Percentiles rank a stretch among this genome's conserved stretches.
Conservation (phyloP, 2,113 vertebrate species). For the Passer domesticus region DNA sequence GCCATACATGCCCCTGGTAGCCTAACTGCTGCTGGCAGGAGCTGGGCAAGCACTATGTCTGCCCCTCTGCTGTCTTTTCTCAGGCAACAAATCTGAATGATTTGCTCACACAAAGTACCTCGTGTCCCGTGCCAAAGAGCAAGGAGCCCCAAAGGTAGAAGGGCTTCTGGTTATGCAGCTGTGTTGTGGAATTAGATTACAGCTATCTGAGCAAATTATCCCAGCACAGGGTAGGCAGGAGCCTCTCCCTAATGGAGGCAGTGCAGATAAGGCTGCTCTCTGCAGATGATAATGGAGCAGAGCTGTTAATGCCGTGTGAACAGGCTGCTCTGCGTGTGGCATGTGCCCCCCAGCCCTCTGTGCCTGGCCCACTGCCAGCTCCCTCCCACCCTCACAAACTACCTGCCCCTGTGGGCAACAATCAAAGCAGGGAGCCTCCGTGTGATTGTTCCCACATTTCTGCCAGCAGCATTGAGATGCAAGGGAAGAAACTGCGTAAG, state of each 20-base stretch:
- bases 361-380: not conserved
- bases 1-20: not conserved
- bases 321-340: slow-evolving; percentile 14
- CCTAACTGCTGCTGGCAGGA: slow-evolving; percentile 20
- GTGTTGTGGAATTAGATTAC: slow-evolving; percentile 72
- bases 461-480: not conserved
- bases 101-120: slow-evolving; percentile 47
- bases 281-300: slow-evolving; percentile 29
- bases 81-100: slow-evolving; percentile 57
- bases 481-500: not conserved
- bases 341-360: not conserved
- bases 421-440: not conserved
- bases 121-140: slow-evolving; percentile 45
- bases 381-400: not conserved
- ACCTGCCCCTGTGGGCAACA: not conserved
- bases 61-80: slow-evolving; percentile 49
- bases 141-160: slow-evolving; percentile 66
- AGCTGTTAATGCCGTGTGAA: slow-evolving; percentile 59
- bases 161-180: slow-evolving; percentile 71
- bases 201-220: slow-evolving; percentile 72
- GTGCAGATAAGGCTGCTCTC: slow-evolving; percentile 59
- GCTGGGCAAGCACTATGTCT: not conserved
- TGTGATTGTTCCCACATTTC: not conserved
- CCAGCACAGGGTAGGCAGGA: slow-evolving; percentile 54
- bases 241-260: slow-evolving; percentile 69